Evolutionary conservation across 2,113 vertebrate species (phyloP).

Genomic region (Scolopax mira): DNA sequence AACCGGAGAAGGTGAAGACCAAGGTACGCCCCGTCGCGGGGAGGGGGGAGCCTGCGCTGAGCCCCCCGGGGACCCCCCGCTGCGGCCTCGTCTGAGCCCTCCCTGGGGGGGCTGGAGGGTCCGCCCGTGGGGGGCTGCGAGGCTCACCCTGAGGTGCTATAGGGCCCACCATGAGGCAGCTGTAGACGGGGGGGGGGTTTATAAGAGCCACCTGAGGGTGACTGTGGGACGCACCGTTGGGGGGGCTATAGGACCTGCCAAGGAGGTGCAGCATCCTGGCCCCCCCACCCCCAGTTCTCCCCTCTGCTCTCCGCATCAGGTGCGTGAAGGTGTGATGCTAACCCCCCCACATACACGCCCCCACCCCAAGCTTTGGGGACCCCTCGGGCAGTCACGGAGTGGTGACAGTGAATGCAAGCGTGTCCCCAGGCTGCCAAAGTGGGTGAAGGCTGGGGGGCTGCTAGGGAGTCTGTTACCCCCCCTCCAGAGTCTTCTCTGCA

Average conservation of each 20-base stretch:
- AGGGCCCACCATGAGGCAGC: background rate
- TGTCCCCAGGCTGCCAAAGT: background rate
- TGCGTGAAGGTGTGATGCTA: background rate
- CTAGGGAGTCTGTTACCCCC: fast-evolving
- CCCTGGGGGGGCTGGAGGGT: fast-evolving
- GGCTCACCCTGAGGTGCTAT: background rate
- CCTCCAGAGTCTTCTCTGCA: fast-evolving
- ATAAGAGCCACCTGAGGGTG: fast-evolving
- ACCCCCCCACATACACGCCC: no score
- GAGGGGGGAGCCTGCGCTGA: background rate
- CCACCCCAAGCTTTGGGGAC: background rate
- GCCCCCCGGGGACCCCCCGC: background rate
- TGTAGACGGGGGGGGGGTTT: background rate
- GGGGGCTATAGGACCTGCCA: background rate
- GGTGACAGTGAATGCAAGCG: fast-evolving
- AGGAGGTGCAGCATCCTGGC: background rate
- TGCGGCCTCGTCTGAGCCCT: background rate
- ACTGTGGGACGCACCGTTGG: background rate
- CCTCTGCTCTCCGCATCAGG: fast-evolving
- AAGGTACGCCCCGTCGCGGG: slow-evolving; percentile 78
- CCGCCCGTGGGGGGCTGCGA: background rate
- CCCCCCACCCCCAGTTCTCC: background rate
- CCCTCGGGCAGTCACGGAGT: fast-evolving
- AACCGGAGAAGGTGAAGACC: slow-evolving; percentile 78
- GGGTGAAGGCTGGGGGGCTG: background rate